Evolutionary conservation across 2,888 invertebrate genomes (phyloP).

Genomic region (Adelognathus sp.): DNA sequence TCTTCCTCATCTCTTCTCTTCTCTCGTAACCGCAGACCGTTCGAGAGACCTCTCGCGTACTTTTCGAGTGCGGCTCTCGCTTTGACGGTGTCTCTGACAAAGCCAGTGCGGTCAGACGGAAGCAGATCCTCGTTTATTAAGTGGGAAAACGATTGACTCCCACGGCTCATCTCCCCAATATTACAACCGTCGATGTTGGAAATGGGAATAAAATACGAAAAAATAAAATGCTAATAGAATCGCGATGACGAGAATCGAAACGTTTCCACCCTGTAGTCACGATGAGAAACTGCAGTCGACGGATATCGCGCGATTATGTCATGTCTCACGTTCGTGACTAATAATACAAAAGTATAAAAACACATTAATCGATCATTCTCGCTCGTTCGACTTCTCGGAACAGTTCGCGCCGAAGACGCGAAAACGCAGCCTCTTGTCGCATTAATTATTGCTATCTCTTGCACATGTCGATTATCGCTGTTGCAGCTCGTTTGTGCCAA

Average conservation of each 20-base stretch:
- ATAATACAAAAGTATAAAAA: constrained; percentile 25
- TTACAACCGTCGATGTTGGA: background rate
- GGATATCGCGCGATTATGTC: constrained; percentile 13
- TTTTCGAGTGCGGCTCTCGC: constrained; percentile 1
- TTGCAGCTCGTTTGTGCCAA: background rate
- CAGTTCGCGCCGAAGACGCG: background rate
- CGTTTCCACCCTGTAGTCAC: background rate
- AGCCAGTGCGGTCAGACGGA: background rate
- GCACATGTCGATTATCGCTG: constrained; percentile 27
- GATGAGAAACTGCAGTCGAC: background rate
- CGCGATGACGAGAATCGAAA: background rate
- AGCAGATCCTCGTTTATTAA: background rate
- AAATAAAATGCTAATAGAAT: background rate
- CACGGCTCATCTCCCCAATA: constrained; percentile 18
- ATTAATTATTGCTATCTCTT: constrained; percentile 32
- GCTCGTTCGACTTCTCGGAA: background rate
- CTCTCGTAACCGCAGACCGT: constrained; percentile 46
- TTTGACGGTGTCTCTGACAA: constrained; percentile 4
- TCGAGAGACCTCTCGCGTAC: background rate
- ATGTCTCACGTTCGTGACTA: constrained; percentile 7
- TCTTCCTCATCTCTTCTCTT: constrained; percentile 56
- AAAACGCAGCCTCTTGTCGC: constrained; percentile 18
- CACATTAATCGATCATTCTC: constrained; percentile 30
- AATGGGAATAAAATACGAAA: background rate
- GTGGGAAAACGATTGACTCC: constrained; percentile 40